These are phyloP conservation scores for Apodemia hepburni DNA, from an alignment of 2,888 invertebrate species.

Conservation along the genomic window DNA sequence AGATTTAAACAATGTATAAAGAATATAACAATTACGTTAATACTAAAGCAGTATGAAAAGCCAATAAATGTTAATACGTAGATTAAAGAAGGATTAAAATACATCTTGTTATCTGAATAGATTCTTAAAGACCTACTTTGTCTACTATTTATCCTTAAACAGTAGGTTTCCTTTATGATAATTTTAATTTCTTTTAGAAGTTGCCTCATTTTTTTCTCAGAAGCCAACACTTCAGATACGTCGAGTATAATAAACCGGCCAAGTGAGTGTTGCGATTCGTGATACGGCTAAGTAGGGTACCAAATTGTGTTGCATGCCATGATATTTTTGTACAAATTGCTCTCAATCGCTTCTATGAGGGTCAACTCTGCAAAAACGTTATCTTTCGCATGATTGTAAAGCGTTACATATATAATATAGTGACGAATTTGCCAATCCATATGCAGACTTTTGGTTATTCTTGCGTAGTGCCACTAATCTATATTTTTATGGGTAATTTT, in stretches of 20 bases:
- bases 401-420: too few relatives aligned
- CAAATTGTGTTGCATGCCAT: background rate
- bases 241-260: background rate
- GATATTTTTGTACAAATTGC: background rate
- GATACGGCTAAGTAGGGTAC: background rate
- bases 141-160: slow-evolving; percentile 1
- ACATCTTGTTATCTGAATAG: background rate
- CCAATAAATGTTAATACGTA: too few relatives aligned
- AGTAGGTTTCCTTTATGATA: background rate
- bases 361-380: slow-evolving; percentile 8
- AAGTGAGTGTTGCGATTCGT: slow-evolving; percentile 2
- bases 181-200: background rate
- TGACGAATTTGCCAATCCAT: too few relatives aligned
- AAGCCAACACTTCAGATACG: slow-evolving; percentile 2
- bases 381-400: background rate
- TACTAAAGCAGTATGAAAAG: background rate
- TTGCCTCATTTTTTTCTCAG: slow-evolving; percentile 9
- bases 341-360: slow-evolving; percentile 14
- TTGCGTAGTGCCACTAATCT: too few relatives aligned
- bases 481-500: too few relatives aligned
- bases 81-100: background rate
- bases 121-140: background rate
- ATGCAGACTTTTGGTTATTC: too few relatives aligned
- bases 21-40: too few relatives aligned
- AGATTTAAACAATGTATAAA: too few relatives aligned